These are phyloP conservation scores for Hyperoplus immaculatus DNA, from an alignment of 2,797 vertebrate genomes.

Conservation along the genomic window DNA sequence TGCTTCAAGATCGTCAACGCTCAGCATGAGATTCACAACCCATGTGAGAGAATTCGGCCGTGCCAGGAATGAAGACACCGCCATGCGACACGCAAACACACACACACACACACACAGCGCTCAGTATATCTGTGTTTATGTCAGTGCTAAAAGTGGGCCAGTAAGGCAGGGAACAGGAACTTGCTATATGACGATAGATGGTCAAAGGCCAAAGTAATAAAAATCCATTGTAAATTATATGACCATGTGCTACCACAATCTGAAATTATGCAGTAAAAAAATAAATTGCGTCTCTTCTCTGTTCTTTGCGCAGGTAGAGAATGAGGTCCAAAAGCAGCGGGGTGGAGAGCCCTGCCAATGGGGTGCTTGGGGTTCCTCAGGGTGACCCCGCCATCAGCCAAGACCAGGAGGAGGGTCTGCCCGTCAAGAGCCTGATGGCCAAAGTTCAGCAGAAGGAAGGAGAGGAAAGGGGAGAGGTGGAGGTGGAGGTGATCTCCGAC, in stretches of 20 bases:
- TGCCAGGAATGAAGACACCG: slow-evolving; percentile 35
- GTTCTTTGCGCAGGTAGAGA: slow-evolving; percentile 82
- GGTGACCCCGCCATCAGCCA: slow-evolving; percentile 82
- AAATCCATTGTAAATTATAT: slow-evolving; percentile 24
- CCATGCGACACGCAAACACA: slow-evolving; percentile 18
- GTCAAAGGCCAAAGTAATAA: slow-evolving; percentile 38
- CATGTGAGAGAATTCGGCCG: slow-evolving; percentile 13
- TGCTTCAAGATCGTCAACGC: slow-evolving; percentile 51
- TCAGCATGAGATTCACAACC: slow-evolving; percentile 46
- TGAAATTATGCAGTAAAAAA: neutral
- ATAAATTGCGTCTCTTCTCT: slow-evolving; percentile 11
- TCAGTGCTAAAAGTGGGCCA: slow-evolving; percentile 33
- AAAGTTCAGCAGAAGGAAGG: slow-evolving; percentile 89
- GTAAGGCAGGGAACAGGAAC: slow-evolving; percentile 11
- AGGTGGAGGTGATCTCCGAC: slow-evolving; percentile 82
- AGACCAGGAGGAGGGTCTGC: slow-evolving; percentile 87
- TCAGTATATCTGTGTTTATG: slow-evolving; percentile 7
- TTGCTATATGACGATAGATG: slow-evolving; percentile 23
- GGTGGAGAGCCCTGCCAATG: slow-evolving; percentile 87
- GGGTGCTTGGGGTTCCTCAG: slow-evolving; percentile 87
- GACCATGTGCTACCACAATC: slow-evolving; percentile 3
- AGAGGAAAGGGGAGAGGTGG: slow-evolving; percentile 77
- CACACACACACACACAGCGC: slow-evolving; percentile 8
- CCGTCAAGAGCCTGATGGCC: slow-evolving; percentile 89
- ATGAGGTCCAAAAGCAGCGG: slow-evolving; percentile 96